Percentiles rank a stretch among this genome's conserved stretches.
phyloP scores from a whole-genome alignment of 2,113 vertebrate genomes.

The Herpetotheres cachinnans region DNA sequence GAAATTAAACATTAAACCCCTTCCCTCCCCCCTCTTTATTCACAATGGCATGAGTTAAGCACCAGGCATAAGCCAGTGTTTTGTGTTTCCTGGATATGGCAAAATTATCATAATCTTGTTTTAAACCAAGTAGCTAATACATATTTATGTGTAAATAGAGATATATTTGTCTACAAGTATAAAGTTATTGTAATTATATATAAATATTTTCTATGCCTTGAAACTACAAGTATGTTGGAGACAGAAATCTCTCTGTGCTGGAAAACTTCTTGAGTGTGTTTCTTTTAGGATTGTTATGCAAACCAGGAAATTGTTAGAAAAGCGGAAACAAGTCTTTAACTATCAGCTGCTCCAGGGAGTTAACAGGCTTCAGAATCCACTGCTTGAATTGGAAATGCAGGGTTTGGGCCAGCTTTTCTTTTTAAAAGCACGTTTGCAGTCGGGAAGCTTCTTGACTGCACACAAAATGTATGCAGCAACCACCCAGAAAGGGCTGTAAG shows the following conservation, averaged over 20 bases:
- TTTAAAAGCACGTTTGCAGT: background rate
- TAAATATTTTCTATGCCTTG: background rate
- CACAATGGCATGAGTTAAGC: constrained; percentile 56
- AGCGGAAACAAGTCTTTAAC: constrained; percentile 64
- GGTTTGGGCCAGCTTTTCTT: background rate
- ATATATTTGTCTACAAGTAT: constrained; percentile 21
- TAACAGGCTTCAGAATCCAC: constrained; percentile 36
- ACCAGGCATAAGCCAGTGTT: constrained; percentile 40
- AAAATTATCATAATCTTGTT: constrained; percentile 54
- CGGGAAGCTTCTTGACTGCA: background rate
- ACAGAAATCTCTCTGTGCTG: background rate
- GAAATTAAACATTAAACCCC: constrained; percentile 53
- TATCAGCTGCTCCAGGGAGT: constrained; percentile 56
- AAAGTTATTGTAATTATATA: background rate
- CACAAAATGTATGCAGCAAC: background rate
- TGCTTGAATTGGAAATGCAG: constrained; percentile 12
- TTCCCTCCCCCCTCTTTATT: background rate
- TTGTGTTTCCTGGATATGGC: constrained; percentile 63
- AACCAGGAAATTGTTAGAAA: constrained; percentile 57
- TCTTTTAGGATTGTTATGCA: constrained; percentile 54
- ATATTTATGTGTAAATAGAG: constrained; percentile 22
- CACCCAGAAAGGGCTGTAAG: constrained; percentile 32
- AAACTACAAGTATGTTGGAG: background rate
- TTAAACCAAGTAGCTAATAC: constrained; percentile 45
- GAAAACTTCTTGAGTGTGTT: constrained; percentile 40